Conservation (phyloP, 2,113 vertebrate genomes). For the Oreocharis arfaki region DNA sequence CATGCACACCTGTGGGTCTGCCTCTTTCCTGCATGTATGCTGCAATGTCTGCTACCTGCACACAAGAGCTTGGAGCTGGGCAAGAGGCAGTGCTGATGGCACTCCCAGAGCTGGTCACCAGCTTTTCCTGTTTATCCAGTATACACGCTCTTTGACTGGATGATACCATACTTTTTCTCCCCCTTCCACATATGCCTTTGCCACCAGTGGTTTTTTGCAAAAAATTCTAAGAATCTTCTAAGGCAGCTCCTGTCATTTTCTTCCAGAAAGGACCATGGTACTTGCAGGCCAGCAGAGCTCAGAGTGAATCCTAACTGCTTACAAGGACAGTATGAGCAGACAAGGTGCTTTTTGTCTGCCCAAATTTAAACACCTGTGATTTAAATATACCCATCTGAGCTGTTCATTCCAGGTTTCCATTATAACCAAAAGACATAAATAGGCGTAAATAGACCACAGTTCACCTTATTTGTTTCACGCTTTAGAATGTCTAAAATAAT, state of each 20-base stretch:
- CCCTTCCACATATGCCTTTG: neutral
- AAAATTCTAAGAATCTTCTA: neutral
- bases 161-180: neutral
- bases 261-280: neutral
- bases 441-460: neutral
- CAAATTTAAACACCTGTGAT: neutral
- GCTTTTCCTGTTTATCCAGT: neutral
- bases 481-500: neutral
- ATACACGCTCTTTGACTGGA: neutral
- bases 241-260: neutral
- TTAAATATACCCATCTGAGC: neutral
- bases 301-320: neutral
- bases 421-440: neutral
- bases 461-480: neutral
- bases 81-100: neutral
- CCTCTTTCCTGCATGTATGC: neutral
- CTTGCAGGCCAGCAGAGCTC: neutral
- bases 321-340: neutral
- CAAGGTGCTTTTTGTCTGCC: neutral
- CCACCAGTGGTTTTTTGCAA: neutral
- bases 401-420: neutral
- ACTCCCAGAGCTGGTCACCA: neutral
- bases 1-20: neutral
- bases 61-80: rapidly evolving
- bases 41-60: neutral